Evolutionary conservation across 2,888 invertebrate species (phyloP), one percentile per base, ranked within the genome.

Genomic region (Anthophora plumipes): DNA sequence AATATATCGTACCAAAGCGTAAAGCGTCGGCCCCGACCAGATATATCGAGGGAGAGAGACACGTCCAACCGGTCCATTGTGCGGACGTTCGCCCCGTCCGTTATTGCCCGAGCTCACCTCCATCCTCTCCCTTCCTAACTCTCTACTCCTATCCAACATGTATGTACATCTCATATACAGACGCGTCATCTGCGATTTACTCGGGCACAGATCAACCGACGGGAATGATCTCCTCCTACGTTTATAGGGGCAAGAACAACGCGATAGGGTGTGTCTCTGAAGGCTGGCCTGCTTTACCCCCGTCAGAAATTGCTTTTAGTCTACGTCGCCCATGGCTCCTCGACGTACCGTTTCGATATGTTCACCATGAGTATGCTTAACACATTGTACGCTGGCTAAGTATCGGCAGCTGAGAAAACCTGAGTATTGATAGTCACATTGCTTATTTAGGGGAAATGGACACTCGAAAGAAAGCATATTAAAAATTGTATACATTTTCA

Each of bases 11-110:
- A 48, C 22, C 39, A 64, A n/a, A 75, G 55, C 55, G 50, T n/a
- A 55, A 69, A 77, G 66, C 41, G 74, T 46, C 39, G 50, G 22
- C n/a, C n/a, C 12, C 17, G 46, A 17, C n/a, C 50, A 74, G 75
- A 73, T 68, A 76, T 82, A 82, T 69, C 74, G 70, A 68, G n/a
- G n/a, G n/a, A 63, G 83, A 71, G 78, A 72, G 11, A 68, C 60
- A 68, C 71, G 77, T 82, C 67, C 79, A 70, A 74, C 61, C 77
- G 55, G 84, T 85, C 83, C 80, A 86, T 86, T 86, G 86, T 86
- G 77, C 87, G 86, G 77, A 85, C 78, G 50, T 82, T 86, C 86
- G 87, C 80, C 76, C 85, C 78, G 80, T 78, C 80, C 80, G 87
- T 87, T 86, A 87, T 80, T 80, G 78, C 85, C 77, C 31, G 2